Evolutionary conservation across 2,888 invertebrate genomes (phyloP).

Genomic region (Galerucella nymphaeae): DNA sequence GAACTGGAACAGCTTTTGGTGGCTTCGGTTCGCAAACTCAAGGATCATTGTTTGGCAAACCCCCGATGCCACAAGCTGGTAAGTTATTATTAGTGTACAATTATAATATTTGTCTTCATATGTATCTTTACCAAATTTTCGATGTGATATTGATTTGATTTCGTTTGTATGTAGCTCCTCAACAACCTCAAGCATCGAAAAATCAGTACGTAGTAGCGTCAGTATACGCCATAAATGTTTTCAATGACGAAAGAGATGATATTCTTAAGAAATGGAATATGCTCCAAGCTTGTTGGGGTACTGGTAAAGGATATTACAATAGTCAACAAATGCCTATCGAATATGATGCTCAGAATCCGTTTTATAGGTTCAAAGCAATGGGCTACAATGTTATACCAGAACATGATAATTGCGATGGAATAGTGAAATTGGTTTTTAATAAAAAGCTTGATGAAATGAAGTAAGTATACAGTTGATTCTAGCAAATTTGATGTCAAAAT

Average conservation of each 20-base stretch:
- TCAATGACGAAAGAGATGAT: constrained; percentile 94
- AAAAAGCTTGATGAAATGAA: constrained; percentile 84
- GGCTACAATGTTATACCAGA: constrained; percentile 91
- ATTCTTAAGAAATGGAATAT: constrained; percentile 96
- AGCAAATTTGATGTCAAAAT: too few relatives aligned
- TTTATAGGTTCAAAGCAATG: constrained; percentile 94
- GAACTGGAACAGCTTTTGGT: constrained; percentile 64
- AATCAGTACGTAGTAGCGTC: constrained; percentile 66
- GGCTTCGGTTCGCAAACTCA: constrained; percentile 51
- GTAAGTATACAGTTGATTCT: constrained; percentile 62
- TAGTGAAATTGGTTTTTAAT: constrained; percentile 86
- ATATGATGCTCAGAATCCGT: constrained; percentile 88
- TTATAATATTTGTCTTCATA: background rate
- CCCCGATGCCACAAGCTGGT: constrained; percentile 63
- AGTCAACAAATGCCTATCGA: constrained; percentile 82
- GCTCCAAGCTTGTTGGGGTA: constrained; percentile 89
- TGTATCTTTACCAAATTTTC: too few relatives aligned
- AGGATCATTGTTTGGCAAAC: constrained; percentile 59
- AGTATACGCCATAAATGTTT: constrained; percentile 72
- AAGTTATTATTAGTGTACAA: constrained; percentile 3
- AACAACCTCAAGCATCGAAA: constrained; percentile 52
- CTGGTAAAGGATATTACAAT: constrained; percentile 85
- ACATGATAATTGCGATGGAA: constrained; percentile 90
- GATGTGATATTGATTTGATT: too few relatives aligned
- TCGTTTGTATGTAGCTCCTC: constrained; percentile 40